These are phyloP conservation scores for Clupea harengus DNA, from an alignment of 2,113 vertebrate genomes.

Conservation along the genomic window DNA sequence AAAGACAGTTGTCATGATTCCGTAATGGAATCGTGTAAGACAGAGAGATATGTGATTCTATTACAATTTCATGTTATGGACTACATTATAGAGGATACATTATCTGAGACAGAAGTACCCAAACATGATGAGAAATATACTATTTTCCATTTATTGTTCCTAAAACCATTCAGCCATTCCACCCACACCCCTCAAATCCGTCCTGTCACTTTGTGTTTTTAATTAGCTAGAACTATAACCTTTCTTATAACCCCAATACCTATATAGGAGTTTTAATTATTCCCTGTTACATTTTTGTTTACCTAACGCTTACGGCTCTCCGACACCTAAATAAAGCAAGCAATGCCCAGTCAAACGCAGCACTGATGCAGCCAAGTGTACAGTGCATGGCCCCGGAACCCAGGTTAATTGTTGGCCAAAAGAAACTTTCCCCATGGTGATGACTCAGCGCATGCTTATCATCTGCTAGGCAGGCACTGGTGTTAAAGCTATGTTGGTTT, in stretches of 20 bases:
- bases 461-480: conserved; percentile 3
- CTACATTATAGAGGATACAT: too few species aligned
- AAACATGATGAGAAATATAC: neutral
- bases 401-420: conserved; percentile 11
- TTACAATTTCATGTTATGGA: too few species aligned
- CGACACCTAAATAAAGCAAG: too few species aligned
- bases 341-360: neutral
- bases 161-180: neutral
- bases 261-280: too few species aligned
- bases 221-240: too few species aligned
- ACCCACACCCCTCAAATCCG: neutral
- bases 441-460: conserved; percentile 7
- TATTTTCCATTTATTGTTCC: too few species aligned
- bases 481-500: conserved; percentile 23
- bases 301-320: neutral
- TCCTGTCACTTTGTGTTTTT: too few species aligned
- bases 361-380: neutral
- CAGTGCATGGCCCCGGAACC: neutral
- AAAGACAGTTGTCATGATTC: too few species aligned
- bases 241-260: too few species aligned
- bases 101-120: too few species aligned
- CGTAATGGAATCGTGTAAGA: neutral
- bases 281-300: too few species aligned
- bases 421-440: neutral
- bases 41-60: too few species aligned